Evolutionary conservation across 2,113 vertebrate species (phyloP).

Genomic region (Labrus mixtus): DNA sequence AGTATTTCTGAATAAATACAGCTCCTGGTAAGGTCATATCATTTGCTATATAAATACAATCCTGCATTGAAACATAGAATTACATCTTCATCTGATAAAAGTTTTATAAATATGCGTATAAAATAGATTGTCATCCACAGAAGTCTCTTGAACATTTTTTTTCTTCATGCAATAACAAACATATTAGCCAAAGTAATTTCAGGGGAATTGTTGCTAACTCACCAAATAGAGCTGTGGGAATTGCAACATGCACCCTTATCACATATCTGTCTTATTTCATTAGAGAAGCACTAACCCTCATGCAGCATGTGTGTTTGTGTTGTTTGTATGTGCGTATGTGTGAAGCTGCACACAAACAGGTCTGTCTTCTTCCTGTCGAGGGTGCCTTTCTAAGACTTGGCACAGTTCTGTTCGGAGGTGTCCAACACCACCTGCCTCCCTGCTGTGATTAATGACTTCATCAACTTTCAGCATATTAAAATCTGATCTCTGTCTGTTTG

Average conservation of each 20-base stretch:
- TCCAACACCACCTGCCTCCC: conserved; percentile 54
- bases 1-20: no score
- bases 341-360: conserved; percentile 51
- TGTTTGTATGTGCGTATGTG: neutral
- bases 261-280: conserved; percentile 38
- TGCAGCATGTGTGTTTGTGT: conserved; percentile 5
- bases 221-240: conserved; percentile 12
- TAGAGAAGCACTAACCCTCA: conserved; percentile 32
- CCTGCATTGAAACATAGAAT: no score
- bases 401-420: conserved; percentile 30
- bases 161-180: neutral
- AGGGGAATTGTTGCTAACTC: conserved; percentile 19
- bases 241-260: conserved; percentile 41
- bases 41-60: no score
- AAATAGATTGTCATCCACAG: no score
- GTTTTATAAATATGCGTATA: no score
- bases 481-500: conserved; percentile 61
- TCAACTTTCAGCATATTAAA: conserved; percentile 63
- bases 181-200: conserved; percentile 27
- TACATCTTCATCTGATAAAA: no score
- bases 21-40: no score
- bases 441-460: conserved; percentile 60
- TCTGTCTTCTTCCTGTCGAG: conserved; percentile 48
- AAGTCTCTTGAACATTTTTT: neutral
- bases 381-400: conserved; percentile 55